Evolutionary conservation across 1,140 invertebrate species (phyloP).

Genomic region (Eufriesea mexicana): DNA sequence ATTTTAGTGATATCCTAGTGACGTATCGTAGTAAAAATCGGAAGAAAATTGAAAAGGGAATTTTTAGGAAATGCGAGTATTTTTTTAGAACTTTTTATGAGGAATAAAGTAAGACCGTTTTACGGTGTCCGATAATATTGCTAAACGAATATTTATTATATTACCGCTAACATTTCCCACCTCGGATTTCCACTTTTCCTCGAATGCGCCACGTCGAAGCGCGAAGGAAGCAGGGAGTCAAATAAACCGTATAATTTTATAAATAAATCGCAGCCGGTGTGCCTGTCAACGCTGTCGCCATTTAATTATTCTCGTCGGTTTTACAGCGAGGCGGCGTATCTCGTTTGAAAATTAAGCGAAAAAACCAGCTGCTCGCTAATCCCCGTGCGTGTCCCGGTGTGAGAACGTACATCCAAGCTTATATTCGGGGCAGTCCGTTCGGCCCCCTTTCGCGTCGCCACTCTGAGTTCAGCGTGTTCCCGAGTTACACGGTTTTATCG

Average conservation of each 20-base stretch:
- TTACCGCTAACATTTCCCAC: too few relatives aligned
- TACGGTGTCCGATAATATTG: too few relatives aligned
- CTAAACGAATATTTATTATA: too few relatives aligned
- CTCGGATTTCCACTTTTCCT: too few relatives aligned
- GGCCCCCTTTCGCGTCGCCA: background rate
- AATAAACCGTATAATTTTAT: background rate
- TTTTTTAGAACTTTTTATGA: too few relatives aligned
- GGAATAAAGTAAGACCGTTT: too few relatives aligned
- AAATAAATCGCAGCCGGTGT: background rate
- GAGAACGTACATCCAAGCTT: constrained; percentile 5
- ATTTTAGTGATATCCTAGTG: too few relatives aligned
- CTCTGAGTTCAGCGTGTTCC: background rate
- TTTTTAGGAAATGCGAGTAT: too few relatives aligned
- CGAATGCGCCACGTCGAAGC: too few relatives aligned
- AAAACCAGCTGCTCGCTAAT: background rate
- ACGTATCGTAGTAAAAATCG: too few relatives aligned
- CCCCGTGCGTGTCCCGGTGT: background rate
- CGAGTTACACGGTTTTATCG: constrained; percentile 1
- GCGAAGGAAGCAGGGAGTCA: background rate
- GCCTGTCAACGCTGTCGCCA: background rate
- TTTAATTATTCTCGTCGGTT: background rate
- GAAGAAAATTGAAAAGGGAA: too few relatives aligned
- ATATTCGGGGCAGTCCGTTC: background rate
- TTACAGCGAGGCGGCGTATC: background rate
- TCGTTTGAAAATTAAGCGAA: background rate